Evolutionary conservation across 2,888 invertebrate genomes (phyloP), one percentile per base, ranked within the genome.

Genomic region (Nomada fabriciana): DNA sequence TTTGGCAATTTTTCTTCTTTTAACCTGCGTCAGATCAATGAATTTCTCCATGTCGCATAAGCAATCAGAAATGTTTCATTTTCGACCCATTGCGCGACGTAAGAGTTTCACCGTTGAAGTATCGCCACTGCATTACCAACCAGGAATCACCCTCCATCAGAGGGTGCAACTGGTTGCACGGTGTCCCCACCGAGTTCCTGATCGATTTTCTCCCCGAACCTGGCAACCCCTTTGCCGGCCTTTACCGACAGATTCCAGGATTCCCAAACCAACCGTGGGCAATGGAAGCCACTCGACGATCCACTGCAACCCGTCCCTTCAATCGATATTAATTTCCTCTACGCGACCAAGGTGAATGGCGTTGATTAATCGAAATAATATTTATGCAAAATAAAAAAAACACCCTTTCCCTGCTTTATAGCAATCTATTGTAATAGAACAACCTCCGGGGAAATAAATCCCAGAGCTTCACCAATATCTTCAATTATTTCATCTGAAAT

Each of bases 61-160:
- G 15, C 0, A 11, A 5, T 20, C 23, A 11, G 42, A 23, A 5
- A 36, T 43, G 2, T 2, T 2, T n/a, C 42, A 15, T 25, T 43
- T 55, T 20, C n/a, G 7, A 1, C 55, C 47, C 2, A 29, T 18
- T n/a, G 23, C 55, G 15, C 29, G 64, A 20, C 0, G 53, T 36
- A 7, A 43, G 13, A 20, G 15, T 43, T 43, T 11, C 13, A 13
- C 15, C 18, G 20, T 7, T 25, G 13, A 23, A 57, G 50, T 23
- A 65, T 61, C 76, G 47, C 61, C 73, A 59, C 85, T 80, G 71
- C 55, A 68, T 85, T 86, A 86, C 85, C 86, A 85, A 86, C 86
- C 25, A 84, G 10, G n/a, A n/a, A 18, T 11, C 47, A 20, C 29
- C 20, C 36, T 52, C 64, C 1, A 43, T n/a, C 20, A 10, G 70